Conservation (phyloP, 2,888 invertebrate species). For the Keiferia lycopersicella region DNA sequence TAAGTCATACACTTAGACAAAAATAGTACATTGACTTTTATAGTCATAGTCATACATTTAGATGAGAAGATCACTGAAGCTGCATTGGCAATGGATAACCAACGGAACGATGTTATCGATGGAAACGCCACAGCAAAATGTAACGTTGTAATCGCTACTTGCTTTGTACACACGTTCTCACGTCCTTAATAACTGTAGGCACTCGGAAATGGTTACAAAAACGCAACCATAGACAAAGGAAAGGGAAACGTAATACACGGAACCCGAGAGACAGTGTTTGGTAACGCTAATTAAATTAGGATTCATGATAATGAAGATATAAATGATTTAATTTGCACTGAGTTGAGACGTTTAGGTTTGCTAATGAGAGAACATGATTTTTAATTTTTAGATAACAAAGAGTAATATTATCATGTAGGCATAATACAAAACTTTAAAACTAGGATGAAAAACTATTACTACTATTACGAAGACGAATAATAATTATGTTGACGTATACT, state of each 20-base stretch:
- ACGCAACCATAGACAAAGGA: conserved; percentile 71
- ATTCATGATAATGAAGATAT: conserved; percentile 15
- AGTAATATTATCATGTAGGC: no score
- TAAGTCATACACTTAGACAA: no score
- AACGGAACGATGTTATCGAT: conserved; percentile 50
- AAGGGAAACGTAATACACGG: conserved; percentile 68
- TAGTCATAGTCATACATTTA: no score
- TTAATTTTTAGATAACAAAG: background rate
- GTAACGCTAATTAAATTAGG: conserved; percentile 46
- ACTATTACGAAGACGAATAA: no score
- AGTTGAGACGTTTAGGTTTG: conserved; percentile 5
- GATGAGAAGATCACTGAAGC: conserved; percentile 32
- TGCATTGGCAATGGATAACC: conserved; percentile 49
- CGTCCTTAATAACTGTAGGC: conserved; percentile 73
- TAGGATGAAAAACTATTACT: background rate
- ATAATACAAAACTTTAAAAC: no score
- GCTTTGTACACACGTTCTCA: conserved; percentile 63
- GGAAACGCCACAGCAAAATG: conserved; percentile 53
- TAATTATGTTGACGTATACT: no score
- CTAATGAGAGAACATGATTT: conserved; percentile 4
- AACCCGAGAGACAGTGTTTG: conserved; percentile 56
- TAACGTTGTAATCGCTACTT: conserved; percentile 55
- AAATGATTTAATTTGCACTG: conserved; percentile 17
- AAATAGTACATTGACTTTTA: no score
- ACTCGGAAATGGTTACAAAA: conserved; percentile 77